phyloP scores from a whole-genome alignment of 2,888 invertebrate species.

The Diplazon laetatorius region DNA sequence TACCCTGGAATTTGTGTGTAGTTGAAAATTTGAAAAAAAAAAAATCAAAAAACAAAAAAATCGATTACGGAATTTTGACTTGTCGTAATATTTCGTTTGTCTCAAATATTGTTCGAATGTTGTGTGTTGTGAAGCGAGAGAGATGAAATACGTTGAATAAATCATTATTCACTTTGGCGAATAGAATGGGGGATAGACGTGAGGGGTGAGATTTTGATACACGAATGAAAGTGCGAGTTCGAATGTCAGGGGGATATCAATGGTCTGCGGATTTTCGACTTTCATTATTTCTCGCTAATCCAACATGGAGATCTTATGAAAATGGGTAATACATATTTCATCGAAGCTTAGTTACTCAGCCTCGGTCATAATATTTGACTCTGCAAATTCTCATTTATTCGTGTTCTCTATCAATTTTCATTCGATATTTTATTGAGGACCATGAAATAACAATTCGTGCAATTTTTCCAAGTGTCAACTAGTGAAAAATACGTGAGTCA shows the following conservation, averaged over 20 bases:
- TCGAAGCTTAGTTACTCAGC: too few species aligned
- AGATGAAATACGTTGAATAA: background rate
- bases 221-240: background rate
- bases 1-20: too few species aligned
- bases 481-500: too few species aligned
- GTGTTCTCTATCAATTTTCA: too few species aligned
- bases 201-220: background rate
- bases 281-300: conserved; percentile 8
- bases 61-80: background rate
- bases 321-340: background rate
- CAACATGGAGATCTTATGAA: background rate
- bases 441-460: too few species aligned
- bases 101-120: background rate
- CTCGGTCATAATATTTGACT: too few species aligned
- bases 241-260: background rate
- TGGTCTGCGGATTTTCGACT: background rate
- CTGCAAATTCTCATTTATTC: too few species aligned
- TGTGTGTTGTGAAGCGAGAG: background rate
- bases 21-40: too few species aligned
- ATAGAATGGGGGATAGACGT: background rate
- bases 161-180: background rate
- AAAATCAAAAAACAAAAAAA: too few species aligned
- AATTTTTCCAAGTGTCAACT: too few species aligned
- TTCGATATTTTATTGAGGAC: too few species aligned
- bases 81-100: background rate